Evolutionary conservation across 2,113 vertebrate genomes (phyloP).

Genomic region (Charadrius vociferus): DNA sequence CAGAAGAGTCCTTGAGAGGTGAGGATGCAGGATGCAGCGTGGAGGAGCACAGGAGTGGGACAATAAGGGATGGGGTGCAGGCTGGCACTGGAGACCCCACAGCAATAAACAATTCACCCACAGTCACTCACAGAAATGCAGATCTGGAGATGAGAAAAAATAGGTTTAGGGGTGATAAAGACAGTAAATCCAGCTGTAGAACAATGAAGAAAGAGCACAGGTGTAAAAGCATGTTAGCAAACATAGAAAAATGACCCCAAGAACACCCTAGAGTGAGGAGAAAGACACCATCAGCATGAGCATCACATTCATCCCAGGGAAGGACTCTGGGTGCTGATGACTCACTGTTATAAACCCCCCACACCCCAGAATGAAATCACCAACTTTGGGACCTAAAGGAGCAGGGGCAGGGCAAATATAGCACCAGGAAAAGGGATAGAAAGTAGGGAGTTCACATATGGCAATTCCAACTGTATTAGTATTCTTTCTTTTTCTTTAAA

Average conservation of each 20-base stretch:
- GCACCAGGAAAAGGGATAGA: not conserved
- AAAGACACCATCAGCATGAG: not conserved
- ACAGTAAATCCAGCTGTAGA: not conserved
- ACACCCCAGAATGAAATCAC: not conserved
- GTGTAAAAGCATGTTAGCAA: not conserved
- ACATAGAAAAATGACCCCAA: not conserved
- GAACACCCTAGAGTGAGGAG: not conserved
- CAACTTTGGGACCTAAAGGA: not conserved
- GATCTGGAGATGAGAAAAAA: not conserved
- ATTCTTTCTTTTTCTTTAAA: not conserved
- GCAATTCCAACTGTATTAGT: not conserved
- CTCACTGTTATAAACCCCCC: rapidly evolving
- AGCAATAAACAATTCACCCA: not conserved
- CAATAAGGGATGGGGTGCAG: not conserved
- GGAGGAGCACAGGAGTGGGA: not conserved
- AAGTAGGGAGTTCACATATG: not conserved
- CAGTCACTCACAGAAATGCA: not conserved
- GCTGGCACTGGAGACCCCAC: not conserved
- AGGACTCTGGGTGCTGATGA: not conserved
- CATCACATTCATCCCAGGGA: not conserved
- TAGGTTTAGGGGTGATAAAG: not conserved
- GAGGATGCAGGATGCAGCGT: not conserved
- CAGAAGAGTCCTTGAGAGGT: not conserved
- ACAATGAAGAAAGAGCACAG: not conserved
- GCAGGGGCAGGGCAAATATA: rapidly evolving